Base-by-base conservation (phyloP, 1,140 invertebrate genomes). In the Scylla paramamosain region DNA sequence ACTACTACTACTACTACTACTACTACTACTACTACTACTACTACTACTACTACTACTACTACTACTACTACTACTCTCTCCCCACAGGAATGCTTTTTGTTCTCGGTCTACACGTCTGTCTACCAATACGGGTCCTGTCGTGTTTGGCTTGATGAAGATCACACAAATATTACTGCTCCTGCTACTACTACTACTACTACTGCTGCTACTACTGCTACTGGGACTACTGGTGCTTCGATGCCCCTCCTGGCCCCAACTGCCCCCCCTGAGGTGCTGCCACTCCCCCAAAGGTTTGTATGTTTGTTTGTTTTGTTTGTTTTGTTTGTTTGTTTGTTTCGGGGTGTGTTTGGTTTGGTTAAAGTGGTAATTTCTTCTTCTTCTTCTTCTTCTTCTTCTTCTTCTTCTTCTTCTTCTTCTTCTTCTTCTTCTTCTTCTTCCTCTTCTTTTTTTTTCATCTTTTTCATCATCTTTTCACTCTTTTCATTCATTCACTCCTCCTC, bases 31-130 rank as follows among this genome's bases (percentile, higher is more conserved):
- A 67, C 20, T 67, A 67, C 59, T 67, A 67, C 59, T 67, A 67
- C 59, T 67, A 67, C 59, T 67, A 67, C 59, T 67, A 67, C 59
- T 67, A 67, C 59, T 67, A 67, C 59, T 67, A 67, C 59, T 67
- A 67, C 59, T 67, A 67, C 10, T 67, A 67, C 10, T 67, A 20
- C 59, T 67, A 10, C 20, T 25, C n/a, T n/a, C n/a, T n/a, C n/a
- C n/a, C 94, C 84, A 3, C 96, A 97, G 96, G 98, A 99, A 96
- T 99, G 99, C 97, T 99, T 99, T 96, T 98, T 98, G 82, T 99
- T 99, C 97, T 98, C 98, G 0, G 98, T 99, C 6, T 99, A 99
- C 97, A 99, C 99, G 0, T 99, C 98, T 94, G 98, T 99, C 96
- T 99, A 99, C 97, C 98, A 99, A 96, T 99, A 99, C 97, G 99